Conservation (phyloP, 2,888 invertebrate genomes). For the Dendrolimus pini region DNA sequence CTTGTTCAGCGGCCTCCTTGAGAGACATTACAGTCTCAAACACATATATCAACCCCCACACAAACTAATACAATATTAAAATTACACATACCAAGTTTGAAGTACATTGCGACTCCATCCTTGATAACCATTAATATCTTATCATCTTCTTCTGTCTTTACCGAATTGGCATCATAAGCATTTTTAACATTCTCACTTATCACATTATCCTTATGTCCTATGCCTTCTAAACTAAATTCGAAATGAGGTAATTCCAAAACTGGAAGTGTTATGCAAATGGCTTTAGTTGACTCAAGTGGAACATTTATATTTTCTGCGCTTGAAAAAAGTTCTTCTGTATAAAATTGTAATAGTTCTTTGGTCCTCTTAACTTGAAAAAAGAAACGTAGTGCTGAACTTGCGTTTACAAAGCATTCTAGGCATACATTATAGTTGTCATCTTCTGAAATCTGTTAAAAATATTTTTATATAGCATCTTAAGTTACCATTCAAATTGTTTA, state of each 20-base stretch:
- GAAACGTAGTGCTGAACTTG: slow-evolving; percentile 51
- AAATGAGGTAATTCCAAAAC: slow-evolving; percentile 21
- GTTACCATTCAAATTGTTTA: too few species aligned
- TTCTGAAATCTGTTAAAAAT: slow-evolving; percentile 30
- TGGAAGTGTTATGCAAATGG: slow-evolving; percentile 44
- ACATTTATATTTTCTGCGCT: slow-evolving; percentile 31
- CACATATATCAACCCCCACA: too few species aligned
- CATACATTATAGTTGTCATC: slow-evolving; percentile 45
- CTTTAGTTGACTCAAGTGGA: slow-evolving; percentile 22
- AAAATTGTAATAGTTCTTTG: slow-evolving; percentile 42
- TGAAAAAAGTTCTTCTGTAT: slow-evolving; percentile 33
- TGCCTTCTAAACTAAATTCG: slow-evolving; percentile 35
- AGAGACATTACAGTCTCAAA: too few species aligned
- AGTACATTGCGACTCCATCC: slow-evolving; percentile 13
- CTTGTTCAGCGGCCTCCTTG: too few species aligned
- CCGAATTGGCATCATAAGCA: not conserved
- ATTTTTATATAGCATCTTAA: too few species aligned
- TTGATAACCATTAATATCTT: slow-evolving; percentile 36
- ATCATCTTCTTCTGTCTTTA: slow-evolving; percentile 17
- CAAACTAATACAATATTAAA: not conserved
- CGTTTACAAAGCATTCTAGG: slow-evolving; percentile 40
- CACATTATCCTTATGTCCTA: slow-evolving; percentile 16
- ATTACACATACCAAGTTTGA: not conserved
- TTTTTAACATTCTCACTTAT: slow-evolving; percentile 1
- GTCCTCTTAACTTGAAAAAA: slow-evolving; percentile 35